Conservation (phyloP, 2,888 invertebrate genomes). For the Leucozona laternaria region DNA sequence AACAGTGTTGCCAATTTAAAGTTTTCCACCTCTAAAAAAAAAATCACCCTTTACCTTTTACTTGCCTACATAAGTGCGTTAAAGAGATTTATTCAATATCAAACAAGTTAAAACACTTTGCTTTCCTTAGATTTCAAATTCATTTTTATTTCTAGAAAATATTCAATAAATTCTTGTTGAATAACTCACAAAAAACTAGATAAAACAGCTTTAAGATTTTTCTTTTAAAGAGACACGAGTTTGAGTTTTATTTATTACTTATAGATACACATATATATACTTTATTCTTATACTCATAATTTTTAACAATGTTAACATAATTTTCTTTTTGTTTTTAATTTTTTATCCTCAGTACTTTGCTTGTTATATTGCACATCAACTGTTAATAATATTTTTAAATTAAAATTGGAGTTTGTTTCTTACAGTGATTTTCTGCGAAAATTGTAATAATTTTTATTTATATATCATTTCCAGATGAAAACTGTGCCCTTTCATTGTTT, state of each 20-base stretch:
- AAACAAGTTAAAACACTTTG: not conserved
- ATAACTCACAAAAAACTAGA: slow-evolving; percentile 33
- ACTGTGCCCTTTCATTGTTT: slow-evolving; percentile 21
- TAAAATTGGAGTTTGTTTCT: slow-evolving; percentile 74
- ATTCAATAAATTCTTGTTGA: slow-evolving; percentile 30
- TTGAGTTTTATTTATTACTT: slow-evolving; percentile 25
- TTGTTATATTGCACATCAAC: slow-evolving; percentile 62
- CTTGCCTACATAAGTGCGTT: too few relatives aligned
- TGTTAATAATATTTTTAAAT: slow-evolving; percentile 46
- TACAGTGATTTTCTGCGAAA: slow-evolving; percentile 70
- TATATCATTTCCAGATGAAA: slow-evolving; percentile 5
- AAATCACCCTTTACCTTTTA: too few relatives aligned
- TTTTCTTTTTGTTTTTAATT: slow-evolving; percentile 21
- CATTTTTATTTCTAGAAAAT: slow-evolving; percentile 59
- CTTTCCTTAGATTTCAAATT: slow-evolving; percentile 32
- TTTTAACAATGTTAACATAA: slow-evolving; percentile 51
- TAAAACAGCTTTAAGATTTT: slow-evolving; percentile 18
- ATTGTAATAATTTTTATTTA: slow-evolving; percentile 29
- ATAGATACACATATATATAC: slow-evolving; percentile 14
- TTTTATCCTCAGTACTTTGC: slow-evolving; percentile 65
- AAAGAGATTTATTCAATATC: not conserved
- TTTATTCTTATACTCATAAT: not conserved
- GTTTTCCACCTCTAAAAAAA: too few relatives aligned
- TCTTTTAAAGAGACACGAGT: slow-evolving; percentile 23
- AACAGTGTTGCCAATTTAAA: too few relatives aligned